Base-by-base conservation (phyloP, 2,888 invertebrate species). In the Leptopilina syphax region DNA sequence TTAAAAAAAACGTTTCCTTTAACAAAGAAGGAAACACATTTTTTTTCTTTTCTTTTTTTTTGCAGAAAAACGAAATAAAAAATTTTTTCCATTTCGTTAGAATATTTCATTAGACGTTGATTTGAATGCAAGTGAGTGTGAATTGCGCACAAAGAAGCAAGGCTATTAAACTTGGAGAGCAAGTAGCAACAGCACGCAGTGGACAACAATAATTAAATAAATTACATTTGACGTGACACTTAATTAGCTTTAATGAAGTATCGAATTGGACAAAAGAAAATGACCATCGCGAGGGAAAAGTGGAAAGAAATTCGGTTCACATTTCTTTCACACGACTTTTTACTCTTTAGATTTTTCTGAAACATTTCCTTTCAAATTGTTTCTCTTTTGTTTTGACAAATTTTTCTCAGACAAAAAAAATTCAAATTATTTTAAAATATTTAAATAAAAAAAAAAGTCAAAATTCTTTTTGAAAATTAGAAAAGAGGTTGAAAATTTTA, bases 171-270 rank as follows among this genome's bases (percentile, higher is more conserved):
- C 70, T 73, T 24, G 8, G 27, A 73, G 54, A 8, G 54, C 34
- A 54, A 73, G 13, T 73, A 9, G 27, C 27, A 73, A 13, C 54
- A 54, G 54, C 34, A 34, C n/a, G 12, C 70, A 73, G 70, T 73
- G 57, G 54, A 73, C 70, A 73, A 73, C 50, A 73, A 73, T 73
- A 73, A 73, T 73, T 57, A 73, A 54, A 34, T 73, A 73, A 73
- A 73, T 73, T 73, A 73, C 54, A 54, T 73, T 73, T 54, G 70
- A 73, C 54, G 24, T 12, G 34, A 73, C 8, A 54, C 54, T 73
- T 54, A 73, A 73, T 73, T 54, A 54, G 13, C 27, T 50, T 47
- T 50, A 70, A 70, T 50, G 18, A 70, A 27, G 13, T 44, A 70
- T 70, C 27, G 24, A 70, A 50, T 27, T 27, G 18, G n/a, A 12